Evolutionary conservation across 2,113 vertebrate species (phyloP).

Genomic region (Strix uralensis): DNA sequence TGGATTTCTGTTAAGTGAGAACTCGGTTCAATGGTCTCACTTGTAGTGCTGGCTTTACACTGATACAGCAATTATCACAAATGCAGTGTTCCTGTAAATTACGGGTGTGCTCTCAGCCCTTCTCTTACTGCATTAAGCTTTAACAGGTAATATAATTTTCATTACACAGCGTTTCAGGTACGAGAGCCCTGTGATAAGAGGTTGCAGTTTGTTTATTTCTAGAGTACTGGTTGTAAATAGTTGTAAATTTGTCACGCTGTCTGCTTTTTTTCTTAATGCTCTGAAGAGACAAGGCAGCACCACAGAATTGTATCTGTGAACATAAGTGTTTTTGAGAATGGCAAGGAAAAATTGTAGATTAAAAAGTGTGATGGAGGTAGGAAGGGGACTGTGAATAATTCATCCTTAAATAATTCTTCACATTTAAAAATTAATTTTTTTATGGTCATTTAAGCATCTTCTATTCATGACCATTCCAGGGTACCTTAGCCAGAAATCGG

Average conservation of each 20-base stretch:
- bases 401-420: background rate
- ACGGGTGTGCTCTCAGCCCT: background rate
- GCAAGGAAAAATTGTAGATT: background rate
- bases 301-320: background rate
- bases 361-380: background rate
- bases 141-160: background rate
- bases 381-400: slow-evolving; percentile 12
- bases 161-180: background rate
- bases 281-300: background rate
- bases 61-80: background rate
- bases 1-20: slow-evolving; percentile 15
- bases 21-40: background rate
- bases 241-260: background rate
- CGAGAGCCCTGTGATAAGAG: background rate
- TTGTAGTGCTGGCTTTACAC: background rate
- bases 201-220: background rate
- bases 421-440: background rate
- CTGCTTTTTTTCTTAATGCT: background rate
- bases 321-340: background rate
- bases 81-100: background rate
- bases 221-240: background rate
- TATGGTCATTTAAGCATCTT: background rate
- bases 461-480: background rate
- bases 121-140: background rate
- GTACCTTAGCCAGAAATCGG: background rate